Evolutionary conservation across 2,797 vertebrate genomes (phyloP).

Genomic region (Gallinago solitaria): DNA sequence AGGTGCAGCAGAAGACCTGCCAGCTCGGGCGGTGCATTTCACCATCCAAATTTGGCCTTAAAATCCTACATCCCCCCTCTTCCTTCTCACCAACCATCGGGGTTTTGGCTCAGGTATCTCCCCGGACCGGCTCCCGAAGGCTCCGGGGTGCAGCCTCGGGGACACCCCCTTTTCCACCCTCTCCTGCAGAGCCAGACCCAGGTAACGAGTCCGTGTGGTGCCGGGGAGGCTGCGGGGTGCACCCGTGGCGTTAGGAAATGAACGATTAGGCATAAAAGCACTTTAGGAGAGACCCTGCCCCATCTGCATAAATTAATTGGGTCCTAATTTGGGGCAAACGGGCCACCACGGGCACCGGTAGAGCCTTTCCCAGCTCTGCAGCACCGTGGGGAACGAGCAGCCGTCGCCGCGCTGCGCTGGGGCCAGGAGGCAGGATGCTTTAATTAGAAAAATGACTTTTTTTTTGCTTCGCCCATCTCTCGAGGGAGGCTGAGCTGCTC

Average conservation of each 20-base stretch:
- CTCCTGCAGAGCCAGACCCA: neutral
- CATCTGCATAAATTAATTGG: neutral
- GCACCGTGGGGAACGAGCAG: accelerated
- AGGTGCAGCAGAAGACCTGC: neutral
- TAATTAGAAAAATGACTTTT: neutral
- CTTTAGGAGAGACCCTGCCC: neutral
- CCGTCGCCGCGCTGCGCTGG: accelerated
- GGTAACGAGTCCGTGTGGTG: neutral
- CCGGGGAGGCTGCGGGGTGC: neutral
- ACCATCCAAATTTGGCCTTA: neutral
- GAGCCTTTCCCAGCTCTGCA: neutral
- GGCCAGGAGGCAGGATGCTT: neutral
- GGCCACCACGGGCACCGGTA: accelerated
- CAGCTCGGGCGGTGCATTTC: neutral
- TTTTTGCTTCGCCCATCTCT: neutral
- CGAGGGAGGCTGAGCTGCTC: neutral
- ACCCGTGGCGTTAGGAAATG: accelerated
- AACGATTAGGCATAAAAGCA: neutral
- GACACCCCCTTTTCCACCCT: neutral
- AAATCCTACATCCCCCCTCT: neutral
- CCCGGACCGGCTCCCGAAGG: accelerated
- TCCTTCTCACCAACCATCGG: neutral
- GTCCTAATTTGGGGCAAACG: neutral
- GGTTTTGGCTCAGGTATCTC: neutral
- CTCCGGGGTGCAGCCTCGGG: neutral